Evolutionary conservation across 2,888 invertebrate species (phyloP), one percentile per base, ranked within the genome.

Genomic region (Mythimna impura): DNA sequence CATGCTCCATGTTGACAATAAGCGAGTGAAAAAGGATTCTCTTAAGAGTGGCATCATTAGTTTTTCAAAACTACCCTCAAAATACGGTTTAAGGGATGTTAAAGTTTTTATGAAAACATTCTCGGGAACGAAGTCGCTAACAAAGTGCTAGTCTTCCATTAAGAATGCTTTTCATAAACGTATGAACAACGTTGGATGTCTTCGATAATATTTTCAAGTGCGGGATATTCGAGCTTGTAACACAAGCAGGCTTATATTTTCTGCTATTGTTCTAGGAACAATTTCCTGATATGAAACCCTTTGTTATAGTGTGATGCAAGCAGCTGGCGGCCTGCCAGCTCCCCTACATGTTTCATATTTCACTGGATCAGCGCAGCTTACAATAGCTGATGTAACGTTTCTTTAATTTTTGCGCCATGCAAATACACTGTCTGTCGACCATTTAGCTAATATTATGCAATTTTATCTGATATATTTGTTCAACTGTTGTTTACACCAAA

Each of bases 271-370:
- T 93, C 93, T 93, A 92, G 91, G 91, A 92, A 94, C 93, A 94
- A 93, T 94, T 93, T 94, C 90, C 93, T 93, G 93, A 93, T 93
- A 93, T 94, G 92, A 94, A 93, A 92, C 93, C 92, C 93, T 94
- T 94, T 93, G 94, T 94, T 93, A 91, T 88, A 93, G 93, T 91
- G 92, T 93, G 92, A 92, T 92, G 93, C 93, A 91, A 94, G 92
- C 94, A 92, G 88, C 93, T 95, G 95, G 95, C 95, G 89, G 86
- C 84, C 87, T 87, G 94, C 94, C 94, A 95, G 91, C 89, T 90
- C 85, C 84, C 87, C 91, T 92, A 91, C 92, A 94, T 93, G 93
- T 94, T 95, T 94, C 93, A 94, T 95, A 95, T 95, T 93, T 94
- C 93, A 93, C 93, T 92, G 91, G 91, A 94, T 94, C 94, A 94